Evolutionary conservation across 2,888 invertebrate species (phyloP), one percentile per base, ranked within the genome.

Genomic region (Deroplatys truncata): DNA sequence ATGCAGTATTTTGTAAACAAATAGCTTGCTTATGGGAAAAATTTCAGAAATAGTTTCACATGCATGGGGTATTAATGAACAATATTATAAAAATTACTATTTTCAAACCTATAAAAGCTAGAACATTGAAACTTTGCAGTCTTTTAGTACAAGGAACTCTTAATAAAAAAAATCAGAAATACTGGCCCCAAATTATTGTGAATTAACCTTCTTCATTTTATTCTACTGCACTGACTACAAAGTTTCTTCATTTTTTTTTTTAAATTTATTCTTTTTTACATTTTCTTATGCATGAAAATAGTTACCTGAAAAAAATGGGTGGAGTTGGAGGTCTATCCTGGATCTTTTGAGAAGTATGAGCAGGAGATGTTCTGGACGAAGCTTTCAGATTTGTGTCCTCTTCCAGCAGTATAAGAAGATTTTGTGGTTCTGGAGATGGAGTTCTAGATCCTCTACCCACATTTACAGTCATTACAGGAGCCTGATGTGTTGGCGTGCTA

Each of bases 381-480:
- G 28, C 90, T 91, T 92, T 92, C 49, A 92, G 94, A 93, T 93
- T 95, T 93, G 93, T 95, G 94, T 93, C 93, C 90, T 97, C 96
- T 91, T 97, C 96, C 89, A 94, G 92, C 1, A 97, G 93, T 91
- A 97, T 95, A 90, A 97, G 95, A 16, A 97, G 94, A 28, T 88
- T 84, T 86, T 91, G 89, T 56, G 90, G 89, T 83, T 92, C 91
- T 13, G 91, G 91, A 28, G 88, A 85, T 2, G 91, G 89, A n/a
- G 88, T 88, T 28, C 88, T 90, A 10, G 88, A 82, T 1, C 91
- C 90, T 1, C 91, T 91, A 72, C 93, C 93, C 25, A 91, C 91
- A 89, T 94, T 93, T 86, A 97, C 96, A 92, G 96, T 96, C 96
- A 98, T 97, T 25, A 97, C 96, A 0, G 97, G 97, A 29, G 96